These are phyloP conservation scores for Lasiurus borealis DNA, from an alignment of 2,113 vertebrate genomes.

Conservation along the genomic window DNA sequence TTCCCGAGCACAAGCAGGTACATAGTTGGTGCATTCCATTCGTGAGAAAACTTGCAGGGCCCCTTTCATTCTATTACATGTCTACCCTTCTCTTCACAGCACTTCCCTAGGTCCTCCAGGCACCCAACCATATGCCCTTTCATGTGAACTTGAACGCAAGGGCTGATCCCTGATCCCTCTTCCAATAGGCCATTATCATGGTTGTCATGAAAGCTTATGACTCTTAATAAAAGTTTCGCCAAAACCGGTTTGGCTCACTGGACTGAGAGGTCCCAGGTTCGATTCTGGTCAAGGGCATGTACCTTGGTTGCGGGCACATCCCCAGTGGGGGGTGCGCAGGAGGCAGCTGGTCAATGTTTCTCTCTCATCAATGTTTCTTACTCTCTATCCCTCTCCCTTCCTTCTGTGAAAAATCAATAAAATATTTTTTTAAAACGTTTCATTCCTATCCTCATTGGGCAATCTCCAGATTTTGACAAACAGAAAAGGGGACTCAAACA, in stretches of 20 bases:
- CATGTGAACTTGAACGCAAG: neutral
- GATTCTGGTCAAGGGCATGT: too few relatives aligned
- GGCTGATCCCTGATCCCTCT: neutral
- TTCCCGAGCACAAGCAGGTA: neutral
- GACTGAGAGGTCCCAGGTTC: too few relatives aligned
- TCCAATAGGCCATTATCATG: neutral
- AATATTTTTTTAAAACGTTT: too few relatives aligned
- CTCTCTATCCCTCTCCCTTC: too few relatives aligned
- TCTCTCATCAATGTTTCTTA: too few relatives aligned
- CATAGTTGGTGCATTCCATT: neutral
- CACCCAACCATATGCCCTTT: neutral
- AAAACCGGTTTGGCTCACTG: too few relatives aligned
- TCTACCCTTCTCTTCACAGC: neutral
- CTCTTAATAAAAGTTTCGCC: slow-evolving; percentile 56
- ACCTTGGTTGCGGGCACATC: too few relatives aligned
- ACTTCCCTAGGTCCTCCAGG: too few relatives aligned
- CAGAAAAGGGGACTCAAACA: slow-evolving; percentile 35
- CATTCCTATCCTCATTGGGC: neutral
- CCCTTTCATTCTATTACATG: neutral
- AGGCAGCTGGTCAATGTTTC: too few relatives aligned
- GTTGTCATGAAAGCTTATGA: neutral
- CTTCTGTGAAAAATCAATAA: too few relatives aligned
- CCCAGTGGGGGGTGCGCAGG: too few relatives aligned
- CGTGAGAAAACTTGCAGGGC: neutral
- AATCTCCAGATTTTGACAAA: slow-evolving; percentile 55